phyloP scores from a whole-genome alignment of 2,888 invertebrate genomes.

The Drosophila formosana region DNA sequence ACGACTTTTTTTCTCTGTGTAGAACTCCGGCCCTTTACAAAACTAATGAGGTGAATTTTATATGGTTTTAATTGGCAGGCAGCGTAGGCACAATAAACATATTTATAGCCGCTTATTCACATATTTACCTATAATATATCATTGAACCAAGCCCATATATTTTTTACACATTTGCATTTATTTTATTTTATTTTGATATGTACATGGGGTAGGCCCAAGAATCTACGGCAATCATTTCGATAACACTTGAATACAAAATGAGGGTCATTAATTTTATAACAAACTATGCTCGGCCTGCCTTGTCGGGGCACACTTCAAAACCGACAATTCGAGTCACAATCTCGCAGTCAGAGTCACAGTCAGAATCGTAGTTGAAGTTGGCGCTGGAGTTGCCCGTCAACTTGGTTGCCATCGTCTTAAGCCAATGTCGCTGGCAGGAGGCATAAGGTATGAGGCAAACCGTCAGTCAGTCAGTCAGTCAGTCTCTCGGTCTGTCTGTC shows the following conservation, averaged over 20 bases:
- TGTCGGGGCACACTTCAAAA: conserved; percentile 31
- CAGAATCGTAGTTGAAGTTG: conserved; percentile 24
- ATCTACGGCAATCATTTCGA: conserved; percentile 77
- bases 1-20: background rate
- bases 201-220: conserved; percentile 42
- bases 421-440: conserved; percentile 35
- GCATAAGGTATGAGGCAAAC: conserved; percentile 27
- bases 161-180: background rate
- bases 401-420: conserved; percentile 19
- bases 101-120: conserved; percentile 12
- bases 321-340: conserved; percentile 27
- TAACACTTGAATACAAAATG: conserved; percentile 82
- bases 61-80: conserved; percentile 70
- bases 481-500: conserved; percentile 59
- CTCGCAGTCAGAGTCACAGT: conserved; percentile 14
- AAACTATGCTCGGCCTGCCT: conserved; percentile 61
- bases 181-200: background rate
- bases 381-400: conserved; percentile 26
- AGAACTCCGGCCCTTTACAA: conserved; percentile 12
- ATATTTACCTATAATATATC: conserved; percentile 59
- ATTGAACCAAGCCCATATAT: conserved; percentile 72
- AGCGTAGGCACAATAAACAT: conserved; percentile 29
- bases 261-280: conserved; percentile 81
- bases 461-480: conserved; percentile 54
- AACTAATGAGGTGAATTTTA: conserved; percentile 67